Percentiles rank a stretch among this genome's conserved stretches.
Evolutionary conservation across 2,113 vertebrate species (phyloP).

Genomic region (Cinclus cinclus): DNA sequence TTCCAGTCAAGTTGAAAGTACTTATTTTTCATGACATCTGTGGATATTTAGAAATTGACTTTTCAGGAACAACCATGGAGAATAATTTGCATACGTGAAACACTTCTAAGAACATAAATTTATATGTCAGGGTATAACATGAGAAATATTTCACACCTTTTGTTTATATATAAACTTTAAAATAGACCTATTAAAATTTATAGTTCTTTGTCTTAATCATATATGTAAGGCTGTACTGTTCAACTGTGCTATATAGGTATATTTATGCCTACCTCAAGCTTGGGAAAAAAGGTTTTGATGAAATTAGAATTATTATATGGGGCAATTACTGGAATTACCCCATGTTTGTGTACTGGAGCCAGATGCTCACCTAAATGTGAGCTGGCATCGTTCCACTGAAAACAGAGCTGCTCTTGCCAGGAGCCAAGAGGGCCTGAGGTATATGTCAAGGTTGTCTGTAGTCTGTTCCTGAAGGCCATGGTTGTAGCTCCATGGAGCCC

Average conservation of each 20-base stretch:
- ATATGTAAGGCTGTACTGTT: not conserved
- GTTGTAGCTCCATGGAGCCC: not conserved
- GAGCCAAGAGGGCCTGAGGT: not conserved
- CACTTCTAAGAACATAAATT: not conserved
- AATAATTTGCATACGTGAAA: not conserved
- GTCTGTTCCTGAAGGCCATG: not conserved
- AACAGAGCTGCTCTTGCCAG: not conserved
- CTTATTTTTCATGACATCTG: not conserved
- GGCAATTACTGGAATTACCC: not conserved
- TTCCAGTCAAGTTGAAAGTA: not conserved
- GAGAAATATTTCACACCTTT: not conserved
- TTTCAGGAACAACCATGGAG: not conserved
- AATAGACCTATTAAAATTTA: not conserved
- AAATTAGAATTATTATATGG: not conserved
- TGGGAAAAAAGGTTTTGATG: not conserved
- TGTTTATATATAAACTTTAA: not conserved
- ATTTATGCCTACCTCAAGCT: not conserved
- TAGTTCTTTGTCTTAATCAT: not conserved
- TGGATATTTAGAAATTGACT: not conserved
- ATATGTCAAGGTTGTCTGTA: not conserved
- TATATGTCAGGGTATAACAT: not conserved
- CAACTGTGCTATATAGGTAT: not conserved
- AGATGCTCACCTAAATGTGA: slow-evolving; percentile 1
- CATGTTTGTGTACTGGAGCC: not conserved
- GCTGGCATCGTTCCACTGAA: not conserved